Base-by-base conservation (phyloP, 2,797 vertebrate genomes). In the Takifugu rubripes region DNA sequence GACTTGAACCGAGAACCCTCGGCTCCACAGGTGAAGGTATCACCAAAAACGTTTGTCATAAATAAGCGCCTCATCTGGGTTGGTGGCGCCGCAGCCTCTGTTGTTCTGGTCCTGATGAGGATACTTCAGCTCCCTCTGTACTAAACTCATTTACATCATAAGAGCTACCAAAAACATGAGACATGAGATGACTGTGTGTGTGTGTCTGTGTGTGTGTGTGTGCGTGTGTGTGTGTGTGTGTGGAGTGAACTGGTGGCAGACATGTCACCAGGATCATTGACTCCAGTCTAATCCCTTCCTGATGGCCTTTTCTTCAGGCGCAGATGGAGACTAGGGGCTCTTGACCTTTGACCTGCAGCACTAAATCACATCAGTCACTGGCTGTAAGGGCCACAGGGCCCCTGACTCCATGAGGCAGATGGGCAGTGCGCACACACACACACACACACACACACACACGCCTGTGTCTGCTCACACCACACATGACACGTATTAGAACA, bases 281-380 rank as follows among this genome's bases (percentile, higher is more conserved):
- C 83, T 88, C 72, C 76, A 61, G 53, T 50, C 63, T 85, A 86
- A 88, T 86, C 81, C 80, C 63, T 82, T 86, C 82, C 84, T 82
- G 78, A 88, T 85, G 79, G 86, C 66, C 71, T 81, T 83, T 86
- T 85, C 78, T 84, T 82, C 71, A 81, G 68, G 70, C 59, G 50
- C 89, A 88, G 84, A 89, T 86, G 87, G 84, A 84, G 85, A 85
- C 79, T 79, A 68, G 77, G 66, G 76, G 75, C 84, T 86, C 85
- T 86, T 84, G 82, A 89, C 81, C 83, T 87, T 70, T 85, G 83
- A 87, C 85, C 81, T 9, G n/a, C 61, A 40, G 57, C 71, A 85
- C 77, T 88, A 89, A 89, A 88, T 85, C 87, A 88, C 73, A 84
- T 81, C 79, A 82, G 74, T 79, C 49, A 21, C 64, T 75, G 60